phyloP scores from a whole-genome alignment of 2,888 invertebrate species.

The Lasioglossum oenotherae region DNA sequence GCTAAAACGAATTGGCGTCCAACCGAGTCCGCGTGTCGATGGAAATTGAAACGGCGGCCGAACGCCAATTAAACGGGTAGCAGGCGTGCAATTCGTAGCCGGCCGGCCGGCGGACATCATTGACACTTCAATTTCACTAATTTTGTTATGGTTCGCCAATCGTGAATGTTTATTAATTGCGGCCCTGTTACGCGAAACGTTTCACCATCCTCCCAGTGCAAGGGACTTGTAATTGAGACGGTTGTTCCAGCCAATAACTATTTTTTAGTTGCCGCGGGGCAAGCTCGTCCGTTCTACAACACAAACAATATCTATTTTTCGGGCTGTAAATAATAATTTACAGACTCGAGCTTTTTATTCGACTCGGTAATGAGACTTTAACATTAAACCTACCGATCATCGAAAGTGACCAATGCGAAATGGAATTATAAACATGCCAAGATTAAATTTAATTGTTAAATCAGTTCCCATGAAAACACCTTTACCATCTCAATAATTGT shows the following conservation, averaged over 20 bases:
- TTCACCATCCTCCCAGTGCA: neutral
- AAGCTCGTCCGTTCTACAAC: neutral
- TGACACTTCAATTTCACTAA: slow-evolving; percentile 43
- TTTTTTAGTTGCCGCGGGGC: neutral
- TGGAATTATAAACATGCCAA: too few species aligned
- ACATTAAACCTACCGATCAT: too few species aligned
- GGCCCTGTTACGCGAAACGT: slow-evolving; percentile 19
- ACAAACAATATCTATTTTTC: neutral
- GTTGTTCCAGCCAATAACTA: neutral
- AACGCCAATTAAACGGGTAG: slow-evolving; percentile 38
- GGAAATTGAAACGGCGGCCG: slow-evolving; percentile 37
- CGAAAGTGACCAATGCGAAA: too few species aligned
- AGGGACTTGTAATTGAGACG: slow-evolving; percentile 15
- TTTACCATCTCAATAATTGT: too few species aligned
- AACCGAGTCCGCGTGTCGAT: slow-evolving; percentile 28
- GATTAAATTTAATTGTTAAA: too few species aligned
- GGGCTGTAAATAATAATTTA: neutral
- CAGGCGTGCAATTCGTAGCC: slow-evolving; percentile 26
- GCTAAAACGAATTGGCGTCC: slow-evolving; percentile 27
- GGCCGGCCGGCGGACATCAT: slow-evolving; percentile 19
- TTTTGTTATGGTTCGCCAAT: slow-evolving; percentile 30
- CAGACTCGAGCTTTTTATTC: too few species aligned
- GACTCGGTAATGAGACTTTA: too few species aligned
- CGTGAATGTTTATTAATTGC: slow-evolving; percentile 36
- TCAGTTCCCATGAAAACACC: too few species aligned